Evolutionary conservation across 2,113 vertebrate species (phyloP).

Genomic region (Cyanoliseus patagonus): DNA sequence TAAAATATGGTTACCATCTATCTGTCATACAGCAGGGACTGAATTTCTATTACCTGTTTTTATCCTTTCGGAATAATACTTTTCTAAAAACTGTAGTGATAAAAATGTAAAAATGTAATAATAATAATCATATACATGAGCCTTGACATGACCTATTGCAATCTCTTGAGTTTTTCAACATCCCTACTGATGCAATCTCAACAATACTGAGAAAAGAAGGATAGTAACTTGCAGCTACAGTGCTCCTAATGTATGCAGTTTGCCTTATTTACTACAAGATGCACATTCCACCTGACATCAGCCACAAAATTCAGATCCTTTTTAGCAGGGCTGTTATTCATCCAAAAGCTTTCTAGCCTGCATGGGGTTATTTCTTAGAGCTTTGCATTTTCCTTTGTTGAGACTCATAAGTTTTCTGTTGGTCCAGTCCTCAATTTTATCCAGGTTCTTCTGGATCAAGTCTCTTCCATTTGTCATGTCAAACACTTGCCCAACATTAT

Average conservation of each 20-base stretch:
- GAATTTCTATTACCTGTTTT: background rate
- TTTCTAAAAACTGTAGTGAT: background rate
- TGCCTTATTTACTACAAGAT: background rate
- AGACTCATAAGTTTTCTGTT: background rate
- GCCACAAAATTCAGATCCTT: background rate
- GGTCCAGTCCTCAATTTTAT: background rate
- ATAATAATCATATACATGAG: background rate
- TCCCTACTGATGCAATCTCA: background rate
- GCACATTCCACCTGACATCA: background rate
- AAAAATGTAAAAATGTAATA: background rate
- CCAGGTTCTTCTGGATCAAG: background rate
- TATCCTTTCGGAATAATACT: background rate
- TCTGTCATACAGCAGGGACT: background rate
- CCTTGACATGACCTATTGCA: background rate
- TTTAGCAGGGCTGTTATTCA: background rate
- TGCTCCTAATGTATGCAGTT: background rate
- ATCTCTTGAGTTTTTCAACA: background rate
- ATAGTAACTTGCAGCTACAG: background rate
- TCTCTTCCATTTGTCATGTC: background rate
- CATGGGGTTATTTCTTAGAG: background rate
- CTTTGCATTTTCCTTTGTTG: background rate
- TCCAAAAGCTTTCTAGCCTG: background rate
- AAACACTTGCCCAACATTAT: background rate
- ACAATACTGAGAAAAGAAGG: background rate
- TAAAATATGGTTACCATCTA: background rate